phyloP scores from a whole-genome alignment of 2,888 invertebrate genomes.

The Spilarctia lutea region DNA sequence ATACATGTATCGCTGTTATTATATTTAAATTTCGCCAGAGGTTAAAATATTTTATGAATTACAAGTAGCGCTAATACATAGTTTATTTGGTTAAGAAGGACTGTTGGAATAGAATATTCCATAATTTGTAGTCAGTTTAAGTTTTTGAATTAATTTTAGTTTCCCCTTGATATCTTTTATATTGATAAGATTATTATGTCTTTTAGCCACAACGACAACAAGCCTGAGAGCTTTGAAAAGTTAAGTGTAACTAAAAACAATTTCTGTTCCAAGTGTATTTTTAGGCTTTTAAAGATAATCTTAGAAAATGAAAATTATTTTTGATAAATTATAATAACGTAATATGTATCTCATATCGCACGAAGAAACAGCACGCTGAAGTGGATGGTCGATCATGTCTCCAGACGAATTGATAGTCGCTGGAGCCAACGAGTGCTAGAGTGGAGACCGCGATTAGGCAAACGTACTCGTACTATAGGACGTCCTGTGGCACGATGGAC shows the following conservation, averaged over 20 bases:
- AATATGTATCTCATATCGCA: too few relatives aligned
- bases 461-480: too few relatives aligned
- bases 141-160: not conserved
- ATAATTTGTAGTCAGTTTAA: not conserved
- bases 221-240: too few relatives aligned
- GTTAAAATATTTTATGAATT: constrained; percentile 31
- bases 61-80: not conserved
- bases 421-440: too few relatives aligned
- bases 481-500: too few relatives aligned
- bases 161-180: not conserved
- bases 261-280: too few relatives aligned
- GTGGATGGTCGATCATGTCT: too few relatives aligned
- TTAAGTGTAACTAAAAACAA: too few relatives aligned
- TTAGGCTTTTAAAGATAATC: not conserved
- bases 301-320: not conserved
- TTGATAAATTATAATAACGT: too few relatives aligned
- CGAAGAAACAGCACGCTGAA: too few relatives aligned
- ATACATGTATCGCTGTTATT: constrained; percentile 63
- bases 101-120: not conserved
- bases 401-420: too few relatives aligned
- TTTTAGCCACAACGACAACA: not conserved
- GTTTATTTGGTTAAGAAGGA: not conserved
- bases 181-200: not conserved
- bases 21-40: constrained; percentile 48
- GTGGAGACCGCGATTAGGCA: too few relatives aligned